phyloP scores from a whole-genome alignment of 2,797 vertebrate species.

The Tamandua tetradactyla region DNA sequence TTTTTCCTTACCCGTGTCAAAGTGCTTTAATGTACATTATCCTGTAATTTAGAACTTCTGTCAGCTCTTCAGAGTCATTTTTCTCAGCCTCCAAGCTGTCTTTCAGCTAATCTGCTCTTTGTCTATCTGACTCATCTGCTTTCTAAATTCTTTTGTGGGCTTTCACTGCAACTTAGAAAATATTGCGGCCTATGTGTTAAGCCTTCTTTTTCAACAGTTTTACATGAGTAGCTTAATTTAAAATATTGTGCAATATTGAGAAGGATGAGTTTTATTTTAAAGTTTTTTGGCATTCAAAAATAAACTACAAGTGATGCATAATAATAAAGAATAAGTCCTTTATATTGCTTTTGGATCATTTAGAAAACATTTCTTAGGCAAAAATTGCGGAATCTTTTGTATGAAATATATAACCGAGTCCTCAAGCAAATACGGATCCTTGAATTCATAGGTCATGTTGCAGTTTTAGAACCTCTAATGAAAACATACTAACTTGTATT shows the following conservation, averaged over 20 bases:
- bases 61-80: conserved; percentile 23
- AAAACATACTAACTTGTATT: neutral
- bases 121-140: conserved; percentile 47
- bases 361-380: neutral
- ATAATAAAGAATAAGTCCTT: neutral
- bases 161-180: neutral
- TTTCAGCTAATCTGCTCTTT: conserved; percentile 37
- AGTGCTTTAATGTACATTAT: neutral
- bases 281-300: neutral
- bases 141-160: conserved; percentile 29
- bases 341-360: neutral
- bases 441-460: neutral
- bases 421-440: neutral
- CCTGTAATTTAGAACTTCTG: conserved; percentile 17
- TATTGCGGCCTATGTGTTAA: neutral
- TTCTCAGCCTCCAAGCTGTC: neutral
- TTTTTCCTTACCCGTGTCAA: neutral
- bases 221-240: neutral
- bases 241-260: neutral
- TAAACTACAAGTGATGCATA: neutral
- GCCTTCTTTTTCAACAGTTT: neutral
- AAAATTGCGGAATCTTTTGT: neutral
- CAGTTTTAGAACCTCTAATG: neutral
- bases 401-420: neutral
- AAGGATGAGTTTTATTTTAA: neutral